Conservation (phyloP, 2,113 vertebrate species). For the Ovis aries region ARS-UI_Ramb_v3.0 NC_056054.1:36874501-36875000, state of each 20-base stretch:
- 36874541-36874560: background rate
- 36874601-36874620: background rate
- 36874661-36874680: background rate
- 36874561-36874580: background rate
- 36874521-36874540: background rate
- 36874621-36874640: too few species aligned
- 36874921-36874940: background rate
- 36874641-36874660: background rate
- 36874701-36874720: background rate
- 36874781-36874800: conserved; percentile 19
- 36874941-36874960: background rate
- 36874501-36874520: background rate
- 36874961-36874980: background rate
- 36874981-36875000: background rate
- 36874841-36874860: background rate
- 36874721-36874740: background rate
- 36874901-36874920: background rate
- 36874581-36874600: background rate
- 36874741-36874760: background rate
- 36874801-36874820: background rate
- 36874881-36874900: background rate
- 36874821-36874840: background rate
- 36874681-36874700: background rate
- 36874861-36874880: conserved; percentile 17
- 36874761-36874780: background rate